Conservation (phyloP, 2,888 invertebrate species). For the Mechanitis mazaeus region DNA sequence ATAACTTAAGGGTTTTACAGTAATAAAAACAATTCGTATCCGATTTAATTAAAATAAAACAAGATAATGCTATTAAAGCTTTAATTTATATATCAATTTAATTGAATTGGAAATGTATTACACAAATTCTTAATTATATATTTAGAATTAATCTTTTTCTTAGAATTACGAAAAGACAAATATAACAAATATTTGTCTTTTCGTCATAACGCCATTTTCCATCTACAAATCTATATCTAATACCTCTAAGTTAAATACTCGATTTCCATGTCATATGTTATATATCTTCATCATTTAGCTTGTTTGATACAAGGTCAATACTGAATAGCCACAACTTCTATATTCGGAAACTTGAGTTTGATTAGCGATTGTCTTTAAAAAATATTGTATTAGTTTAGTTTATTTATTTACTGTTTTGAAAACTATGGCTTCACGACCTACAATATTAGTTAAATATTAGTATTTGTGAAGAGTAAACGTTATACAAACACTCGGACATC, state of each 20-base stretch:
- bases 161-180: too few relatives aligned
- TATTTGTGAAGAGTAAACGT: too few relatives aligned
- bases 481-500: too few relatives aligned
- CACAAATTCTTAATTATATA: too few relatives aligned
- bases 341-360: slow-evolving; percentile 43
- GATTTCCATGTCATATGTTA: slow-evolving; percentile 17
- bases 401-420: too few relatives aligned
- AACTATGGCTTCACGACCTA: too few relatives aligned
- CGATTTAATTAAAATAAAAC: not conserved
- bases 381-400: not conserved
- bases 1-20: slow-evolving; percentile 2
- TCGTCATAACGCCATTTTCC: too few relatives aligned
- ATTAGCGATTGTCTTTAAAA: slow-evolving; percentile 18
- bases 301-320: slow-evolving; percentile 42
- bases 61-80: not conserved
- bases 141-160: too few relatives aligned
- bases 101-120: too few relatives aligned
- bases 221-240: slow-evolving; percentile 1
- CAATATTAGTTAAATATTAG: too few relatives aligned
- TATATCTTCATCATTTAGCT: slow-evolving; percentile 19
- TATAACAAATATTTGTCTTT: too few relatives aligned
- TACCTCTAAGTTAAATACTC: slow-evolving; percentile 24
- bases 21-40: slow-evolving; percentile 1
- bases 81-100: not conserved
- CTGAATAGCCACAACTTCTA: slow-evolving; percentile 40